phyloP scores from a whole-genome alignment of 1,140 invertebrate species.

The Platorchestia sp. region DNA sequence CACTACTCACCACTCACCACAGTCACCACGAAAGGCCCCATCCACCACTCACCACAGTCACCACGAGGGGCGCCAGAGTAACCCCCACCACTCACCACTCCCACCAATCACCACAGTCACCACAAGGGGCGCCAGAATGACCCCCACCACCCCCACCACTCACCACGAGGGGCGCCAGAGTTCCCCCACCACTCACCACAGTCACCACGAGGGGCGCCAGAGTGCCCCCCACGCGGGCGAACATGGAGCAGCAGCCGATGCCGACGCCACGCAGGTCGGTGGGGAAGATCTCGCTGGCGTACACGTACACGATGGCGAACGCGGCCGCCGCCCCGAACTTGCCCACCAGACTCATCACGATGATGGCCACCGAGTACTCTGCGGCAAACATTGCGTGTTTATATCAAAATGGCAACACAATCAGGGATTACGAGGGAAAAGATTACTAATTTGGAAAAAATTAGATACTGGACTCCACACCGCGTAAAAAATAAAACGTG shows the following conservation, averaged over 20 bases:
- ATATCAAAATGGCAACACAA: too few species aligned
- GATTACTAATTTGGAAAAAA: too few species aligned
- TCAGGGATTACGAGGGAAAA: too few species aligned
- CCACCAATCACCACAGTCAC: conserved; percentile 66
- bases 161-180: too few species aligned
- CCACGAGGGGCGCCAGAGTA: conserved; percentile 58
- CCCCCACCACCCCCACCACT: too few species aligned
- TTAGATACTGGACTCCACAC: too few species aligned
- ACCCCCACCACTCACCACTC: too few species aligned
- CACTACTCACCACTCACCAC: too few species aligned
- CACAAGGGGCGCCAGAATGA: conserved; percentile 58
- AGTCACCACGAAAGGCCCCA: too few species aligned
- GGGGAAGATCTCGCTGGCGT: conserved; percentile 86
- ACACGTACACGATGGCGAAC: conserved; percentile 89
- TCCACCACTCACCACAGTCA: conserved; percentile 67
- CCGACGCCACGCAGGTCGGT: conserved; percentile 74
- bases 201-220: conserved; percentile 60
- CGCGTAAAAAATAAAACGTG: too few species aligned
- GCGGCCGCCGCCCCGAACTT: conserved; percentile 89
- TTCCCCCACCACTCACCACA: conserved; percentile 65
- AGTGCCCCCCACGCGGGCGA: conserved; percentile 61
- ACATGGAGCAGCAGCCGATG: conserved; percentile 62
- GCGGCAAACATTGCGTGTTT: too few species aligned
- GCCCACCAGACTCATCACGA: conserved; percentile 73
- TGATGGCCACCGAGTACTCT: conserved; percentile 75